phyloP scores from a whole-genome alignment of 2,888 invertebrate species.

The Pogonocherus hispidulus region DNA sequence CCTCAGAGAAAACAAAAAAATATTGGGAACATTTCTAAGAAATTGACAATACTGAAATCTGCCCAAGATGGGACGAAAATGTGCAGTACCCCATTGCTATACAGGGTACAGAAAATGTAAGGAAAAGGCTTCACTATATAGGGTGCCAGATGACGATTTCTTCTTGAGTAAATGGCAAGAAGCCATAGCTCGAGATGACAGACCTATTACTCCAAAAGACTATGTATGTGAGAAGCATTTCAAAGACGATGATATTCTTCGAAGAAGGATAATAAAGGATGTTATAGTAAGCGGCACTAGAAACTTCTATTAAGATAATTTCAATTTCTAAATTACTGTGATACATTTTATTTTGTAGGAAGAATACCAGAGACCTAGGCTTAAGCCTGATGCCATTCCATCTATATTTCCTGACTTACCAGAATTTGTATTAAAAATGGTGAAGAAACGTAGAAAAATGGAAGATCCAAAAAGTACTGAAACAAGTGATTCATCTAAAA shows the following conservation, averaged over 20 bases:
- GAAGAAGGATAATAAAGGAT: conserved; percentile 42
- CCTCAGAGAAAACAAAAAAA: neutral
- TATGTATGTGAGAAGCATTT: conserved; percentile 51
- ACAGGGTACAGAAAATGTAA: conserved; percentile 48
- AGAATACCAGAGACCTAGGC: conserved; percentile 46
- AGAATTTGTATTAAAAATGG: conserved; percentile 46
- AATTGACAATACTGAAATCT: neutral
- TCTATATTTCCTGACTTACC: conserved; percentile 51
- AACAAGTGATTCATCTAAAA: neutral
- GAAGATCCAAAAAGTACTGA: neutral
- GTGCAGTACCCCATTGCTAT: conserved; percentile 50
- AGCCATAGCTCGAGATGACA: conserved; percentile 49
- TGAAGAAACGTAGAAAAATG: conserved; percentile 49
- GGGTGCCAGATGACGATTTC: conserved; percentile 49
- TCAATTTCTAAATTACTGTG: too few relatives aligned
- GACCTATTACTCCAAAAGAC: conserved; percentile 49
- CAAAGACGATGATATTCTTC: conserved; percentile 46
- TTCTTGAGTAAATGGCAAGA: conserved; percentile 50
- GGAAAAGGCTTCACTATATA: conserved; percentile 46
- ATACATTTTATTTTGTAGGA: too few relatives aligned
- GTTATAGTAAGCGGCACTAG: conserved; percentile 47
- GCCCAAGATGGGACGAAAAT: conserved; percentile 47
- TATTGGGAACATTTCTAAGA: neutral
- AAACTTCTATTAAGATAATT: too few relatives aligned
- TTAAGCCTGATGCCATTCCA: conserved; percentile 50